These are phyloP conservation scores for Gryllus bimaculatus DNA, from an alignment of 1,140 invertebrate genomes.

Conservation along the genomic window DNA sequence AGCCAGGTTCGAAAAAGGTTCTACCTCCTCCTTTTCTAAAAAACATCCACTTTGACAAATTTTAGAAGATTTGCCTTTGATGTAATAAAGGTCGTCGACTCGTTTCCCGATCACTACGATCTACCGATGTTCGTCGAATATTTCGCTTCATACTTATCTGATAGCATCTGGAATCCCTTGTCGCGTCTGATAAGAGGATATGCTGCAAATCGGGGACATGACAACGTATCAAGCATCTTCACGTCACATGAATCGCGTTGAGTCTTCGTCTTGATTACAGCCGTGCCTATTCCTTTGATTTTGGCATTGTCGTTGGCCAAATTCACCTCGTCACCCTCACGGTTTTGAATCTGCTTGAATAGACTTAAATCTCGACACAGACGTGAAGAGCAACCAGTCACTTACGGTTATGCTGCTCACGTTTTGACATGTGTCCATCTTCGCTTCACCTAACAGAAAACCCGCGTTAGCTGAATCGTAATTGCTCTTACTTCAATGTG, in stretches of 20 bases:
- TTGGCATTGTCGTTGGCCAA: background rate
- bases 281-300: background rate
- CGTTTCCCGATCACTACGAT: too few species aligned
- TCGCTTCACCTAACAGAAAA: background rate
- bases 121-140: too few species aligned
- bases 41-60: too few species aligned
- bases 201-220: background rate
- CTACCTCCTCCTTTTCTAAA: too few species aligned
- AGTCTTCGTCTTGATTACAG: background rate
- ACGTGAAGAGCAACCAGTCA: too few species aligned
- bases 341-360: background rate
- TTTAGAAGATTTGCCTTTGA: too few species aligned
- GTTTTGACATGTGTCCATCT: too few species aligned
- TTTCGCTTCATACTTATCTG: too few species aligned
- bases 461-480: background rate
- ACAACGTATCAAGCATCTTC: background rate
- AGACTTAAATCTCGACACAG: background rate
- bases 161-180: too few species aligned
- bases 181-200: background rate
- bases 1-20: too few species aligned
- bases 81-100: too few species aligned
- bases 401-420: too few species aligned
- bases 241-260: background rate
- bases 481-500: background rate
- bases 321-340: background rate